These are phyloP conservation scores for Chaenogobius annularis DNA, from an alignment of 2,113 vertebrate species.

Conservation along the genomic window DNA sequence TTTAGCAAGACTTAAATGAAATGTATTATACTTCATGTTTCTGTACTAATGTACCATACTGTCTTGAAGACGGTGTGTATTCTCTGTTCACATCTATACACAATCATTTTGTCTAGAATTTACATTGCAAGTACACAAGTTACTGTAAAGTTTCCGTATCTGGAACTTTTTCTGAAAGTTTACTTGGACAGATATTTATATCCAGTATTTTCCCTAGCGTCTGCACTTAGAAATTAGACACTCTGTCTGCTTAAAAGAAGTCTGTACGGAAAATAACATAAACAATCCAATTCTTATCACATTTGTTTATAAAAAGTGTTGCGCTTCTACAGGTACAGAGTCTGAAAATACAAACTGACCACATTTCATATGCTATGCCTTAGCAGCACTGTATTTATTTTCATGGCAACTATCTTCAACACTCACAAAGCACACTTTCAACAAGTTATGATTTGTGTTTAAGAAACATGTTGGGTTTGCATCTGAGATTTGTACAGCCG, in stretches of 20 bases:
- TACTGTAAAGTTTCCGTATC: neutral
- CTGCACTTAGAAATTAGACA: constrained; percentile 31
- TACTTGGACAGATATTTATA: constrained; percentile 7
- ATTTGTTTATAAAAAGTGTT: constrained; percentile 35
- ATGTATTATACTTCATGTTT: constrained; percentile 44
- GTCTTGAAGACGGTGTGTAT: constrained; percentile 32
- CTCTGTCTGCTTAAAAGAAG: neutral
- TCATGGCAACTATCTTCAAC: constrained; percentile 6
- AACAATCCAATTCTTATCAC: neutral
- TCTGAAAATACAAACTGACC: constrained; percentile 19
- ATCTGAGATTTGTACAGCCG: neutral
- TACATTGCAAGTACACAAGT: neutral
- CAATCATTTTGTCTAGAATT: neutral
- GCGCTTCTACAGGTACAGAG: constrained; percentile 28
- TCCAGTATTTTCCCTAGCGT: constrained; percentile 7
- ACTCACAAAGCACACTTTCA: neutral
- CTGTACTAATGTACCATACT: constrained; percentile 34
- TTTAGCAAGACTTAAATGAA: constrained; percentile 45
- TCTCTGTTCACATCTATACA: constrained; percentile 14
- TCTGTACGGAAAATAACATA: neutral
- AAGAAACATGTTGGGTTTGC: neutral
- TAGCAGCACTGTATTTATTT: constrained; percentile 30
- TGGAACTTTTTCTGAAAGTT: neutral
- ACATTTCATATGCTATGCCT: constrained; percentile 45
- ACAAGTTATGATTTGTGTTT: neutral